Base-by-base conservation (phyloP, 2,113 vertebrate species). In the Psilopsiagon aurifrons region DNA sequence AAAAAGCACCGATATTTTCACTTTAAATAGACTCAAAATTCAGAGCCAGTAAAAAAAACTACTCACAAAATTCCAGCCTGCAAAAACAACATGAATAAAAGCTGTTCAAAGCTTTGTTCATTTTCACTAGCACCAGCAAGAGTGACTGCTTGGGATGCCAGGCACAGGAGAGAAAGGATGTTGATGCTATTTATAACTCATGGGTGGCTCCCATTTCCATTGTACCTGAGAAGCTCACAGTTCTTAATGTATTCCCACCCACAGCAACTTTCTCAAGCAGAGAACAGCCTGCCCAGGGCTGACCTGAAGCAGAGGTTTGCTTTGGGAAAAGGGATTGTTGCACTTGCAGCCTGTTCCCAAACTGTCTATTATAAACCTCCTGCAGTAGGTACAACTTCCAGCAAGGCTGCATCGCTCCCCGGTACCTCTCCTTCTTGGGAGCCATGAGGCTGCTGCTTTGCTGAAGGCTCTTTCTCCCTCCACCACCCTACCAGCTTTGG, bases 111-210 rank as follows among this genome's bases (percentile, higher is more conserved):
- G 63, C 82, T 93, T 92, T 90, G 41, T 41, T 86, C 49, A 33
- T 91, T 89, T 94, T 90, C 57, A 79, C 55, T 54, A 77, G 71
- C 49, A 86, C 54, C 49, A 7, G 17, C 68, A 96, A 86, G 94
- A 93, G 59, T 33, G 71, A 63, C 63, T 74, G 71, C 86, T 88
- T 83, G 64, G 90, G 83, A 90, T 93, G 55, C 49, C 83, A 93
- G 57, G 66, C 85, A 25, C 15, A 33, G 66, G 66, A 85, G 35
- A 76, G 68, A 82, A 87, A 88, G 37, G 68, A 86, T 81, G 71
- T 59, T 54, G 69, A 44, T 43, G 76, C 79, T 95, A 81, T 94
- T 96, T 94, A 74, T 93, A 96, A 76, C n/a, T 59, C 88, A 83
- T 0, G 10, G 22, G 60, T 90, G 80, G 73, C 76, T 93, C n/a